Evolutionary conservation across 2,113 vertebrate species (phyloP).

Genomic region (Nycticebus coucang): DNA sequence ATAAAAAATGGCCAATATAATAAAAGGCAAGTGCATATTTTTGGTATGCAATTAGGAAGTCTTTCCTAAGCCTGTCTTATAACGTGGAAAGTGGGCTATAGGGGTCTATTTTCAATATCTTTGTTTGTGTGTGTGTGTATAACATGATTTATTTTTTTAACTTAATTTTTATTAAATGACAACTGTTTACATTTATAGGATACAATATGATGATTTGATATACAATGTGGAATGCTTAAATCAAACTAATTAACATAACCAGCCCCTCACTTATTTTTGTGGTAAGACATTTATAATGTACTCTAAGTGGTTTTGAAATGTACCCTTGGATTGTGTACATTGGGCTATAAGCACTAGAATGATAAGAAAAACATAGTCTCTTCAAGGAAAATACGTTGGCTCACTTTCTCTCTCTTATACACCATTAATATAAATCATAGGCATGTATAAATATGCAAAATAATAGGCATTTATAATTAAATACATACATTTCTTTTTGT

Average conservation of each 20-base stretch:
- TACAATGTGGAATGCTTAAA: too few relatives aligned
- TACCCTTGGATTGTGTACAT: too few relatives aligned
- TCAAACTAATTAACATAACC: too few relatives aligned
- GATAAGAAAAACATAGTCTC: conserved; percentile 46
- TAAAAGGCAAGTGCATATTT: neutral
- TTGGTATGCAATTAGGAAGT: neutral
- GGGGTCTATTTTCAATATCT: conserved; percentile 50
- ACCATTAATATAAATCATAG: neutral
- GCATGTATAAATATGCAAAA: neutral
- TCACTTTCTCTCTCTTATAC: neutral
- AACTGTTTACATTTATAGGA: too few relatives aligned
- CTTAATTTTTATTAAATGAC: too few relatives aligned
- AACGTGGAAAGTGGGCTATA: neutral
- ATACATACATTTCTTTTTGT: neutral
- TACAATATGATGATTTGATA: too few relatives aligned
- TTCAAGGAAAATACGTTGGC: conserved; percentile 1
- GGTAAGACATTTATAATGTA: too few relatives aligned
- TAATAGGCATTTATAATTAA: neutral
- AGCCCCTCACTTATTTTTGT: too few relatives aligned
- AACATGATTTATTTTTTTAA: too few relatives aligned
- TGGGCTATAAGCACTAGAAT: conserved; percentile 27
- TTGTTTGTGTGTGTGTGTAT: neutral
- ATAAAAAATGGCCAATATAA: neutral
- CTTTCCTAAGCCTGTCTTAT: neutral
- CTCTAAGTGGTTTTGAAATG: too few relatives aligned